Conservation (phyloP, 2,888 invertebrate genomes). For the Drosophila cracens region DNA sequence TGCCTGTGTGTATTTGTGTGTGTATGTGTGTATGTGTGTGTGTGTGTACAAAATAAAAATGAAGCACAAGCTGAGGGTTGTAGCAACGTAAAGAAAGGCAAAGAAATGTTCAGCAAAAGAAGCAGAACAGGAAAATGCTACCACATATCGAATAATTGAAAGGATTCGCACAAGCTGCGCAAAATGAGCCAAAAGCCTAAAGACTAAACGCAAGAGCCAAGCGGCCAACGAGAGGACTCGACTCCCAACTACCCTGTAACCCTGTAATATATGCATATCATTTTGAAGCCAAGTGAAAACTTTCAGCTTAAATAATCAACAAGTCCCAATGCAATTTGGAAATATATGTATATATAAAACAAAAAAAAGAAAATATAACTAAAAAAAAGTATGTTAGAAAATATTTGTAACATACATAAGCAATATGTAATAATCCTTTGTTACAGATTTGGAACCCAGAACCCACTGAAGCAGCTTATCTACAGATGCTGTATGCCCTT, state of each 20-base stretch:
- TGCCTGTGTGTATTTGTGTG: conserved; percentile 4
- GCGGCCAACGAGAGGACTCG: background rate
- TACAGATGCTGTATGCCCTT: background rate
- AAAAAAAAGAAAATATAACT: background rate
- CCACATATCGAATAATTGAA: conserved; percentile 79
- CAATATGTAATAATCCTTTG: background rate
- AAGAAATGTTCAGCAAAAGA: conserved; percentile 23
- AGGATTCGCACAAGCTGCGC: conserved; percentile 69
- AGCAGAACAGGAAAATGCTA: conserved; percentile 45
- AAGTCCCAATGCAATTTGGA: background rate
- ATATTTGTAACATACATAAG: background rate
- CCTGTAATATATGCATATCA: background rate
- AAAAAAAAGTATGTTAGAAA: background rate
- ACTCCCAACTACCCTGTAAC: conserved; percentile 1
- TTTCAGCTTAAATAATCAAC: background rate
- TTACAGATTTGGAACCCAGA: background rate
- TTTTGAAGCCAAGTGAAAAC: background rate
- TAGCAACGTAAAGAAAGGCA: conserved; percentile 3
- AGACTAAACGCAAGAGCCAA: background rate
- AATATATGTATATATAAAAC: background rate
- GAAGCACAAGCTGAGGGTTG: conserved; percentile 33
- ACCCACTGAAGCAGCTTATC: background rate
- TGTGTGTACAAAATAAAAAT: conserved; percentile 35
- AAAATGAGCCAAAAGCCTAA: conserved; percentile 40
- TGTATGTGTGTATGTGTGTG: conserved; percentile 7